phyloP scores from a whole-genome alignment of 2,888 invertebrate species.

The Drosophila dives region DNA sequence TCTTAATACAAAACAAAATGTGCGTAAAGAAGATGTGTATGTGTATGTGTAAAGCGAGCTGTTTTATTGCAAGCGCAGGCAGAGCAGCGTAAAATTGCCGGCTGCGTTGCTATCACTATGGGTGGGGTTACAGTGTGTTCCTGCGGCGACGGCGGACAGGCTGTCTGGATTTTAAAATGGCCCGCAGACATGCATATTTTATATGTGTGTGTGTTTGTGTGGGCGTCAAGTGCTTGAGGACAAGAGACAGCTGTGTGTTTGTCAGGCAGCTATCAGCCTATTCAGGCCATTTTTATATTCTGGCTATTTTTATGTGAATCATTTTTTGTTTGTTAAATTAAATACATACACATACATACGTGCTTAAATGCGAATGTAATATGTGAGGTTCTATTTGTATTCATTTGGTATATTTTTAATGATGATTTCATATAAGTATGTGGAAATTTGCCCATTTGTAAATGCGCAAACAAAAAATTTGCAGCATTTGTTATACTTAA shows the following conservation, averaged over 20 bases:
- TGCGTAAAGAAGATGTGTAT: slow-evolving; percentile 41
- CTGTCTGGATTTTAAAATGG: slow-evolving; percentile 55
- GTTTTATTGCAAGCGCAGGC: slow-evolving; percentile 20
- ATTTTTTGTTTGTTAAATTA: slow-evolving; percentile 74
- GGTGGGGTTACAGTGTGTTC: slow-evolving; percentile 53
- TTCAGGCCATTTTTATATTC: slow-evolving; percentile 42
- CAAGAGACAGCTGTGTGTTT: slow-evolving; percentile 65
- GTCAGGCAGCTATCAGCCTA: slow-evolving; percentile 19
- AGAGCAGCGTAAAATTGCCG: slow-evolving; percentile 50
- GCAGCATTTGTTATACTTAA: slow-evolving; percentile 6
- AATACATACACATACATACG: slow-evolving; percentile 37
- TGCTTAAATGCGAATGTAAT: slow-evolving; percentile 22
- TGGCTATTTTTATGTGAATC: slow-evolving; percentile 75
- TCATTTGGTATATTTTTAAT: slow-evolving; percentile 61
- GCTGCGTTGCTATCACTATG: slow-evolving; percentile 35
- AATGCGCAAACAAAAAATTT: slow-evolving; percentile 35
- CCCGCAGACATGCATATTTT: slow-evolving; percentile 23
- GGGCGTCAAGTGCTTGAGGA: slow-evolving; percentile 58
- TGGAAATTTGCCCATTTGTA: slow-evolving; percentile 31
- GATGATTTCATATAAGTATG: slow-evolving; percentile 68
- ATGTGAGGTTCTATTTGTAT: slow-evolving; percentile 20
- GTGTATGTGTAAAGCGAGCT: slow-evolving; percentile 7
- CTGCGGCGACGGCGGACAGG: slow-evolving; percentile 38
- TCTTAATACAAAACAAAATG: slow-evolving; percentile 36
- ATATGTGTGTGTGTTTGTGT: slow-evolving; percentile 18